A percentile compares a stretch with the other conserved stretches of the same genome.
Conservation (phyloP, 2,113 vertebrate genomes). For the Crotalus tigris region DNA sequence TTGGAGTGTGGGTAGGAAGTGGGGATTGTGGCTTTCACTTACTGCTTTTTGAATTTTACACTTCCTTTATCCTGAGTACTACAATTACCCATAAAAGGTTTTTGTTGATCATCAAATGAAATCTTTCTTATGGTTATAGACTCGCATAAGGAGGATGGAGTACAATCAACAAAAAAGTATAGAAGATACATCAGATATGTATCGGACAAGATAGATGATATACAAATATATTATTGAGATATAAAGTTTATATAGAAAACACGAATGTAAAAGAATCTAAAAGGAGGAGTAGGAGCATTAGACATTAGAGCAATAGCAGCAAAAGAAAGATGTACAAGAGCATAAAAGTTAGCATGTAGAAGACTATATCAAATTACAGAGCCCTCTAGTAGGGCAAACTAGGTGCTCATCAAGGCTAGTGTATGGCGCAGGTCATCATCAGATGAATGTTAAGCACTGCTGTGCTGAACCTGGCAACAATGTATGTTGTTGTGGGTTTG, state of each 20-base stretch:
- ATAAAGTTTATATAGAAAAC: background rate
- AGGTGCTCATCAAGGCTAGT: background rate
- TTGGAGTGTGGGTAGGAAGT: background rate
- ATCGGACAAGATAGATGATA: background rate
- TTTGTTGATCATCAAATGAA: background rate
- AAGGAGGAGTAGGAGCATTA: background rate
- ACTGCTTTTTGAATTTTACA: background rate
- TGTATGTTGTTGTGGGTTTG: background rate
- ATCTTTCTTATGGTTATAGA: background rate
- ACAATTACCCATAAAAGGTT: background rate
- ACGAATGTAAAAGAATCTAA: background rate
- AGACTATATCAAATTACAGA: background rate
- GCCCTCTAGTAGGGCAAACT: background rate
- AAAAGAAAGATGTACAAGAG: background rate
- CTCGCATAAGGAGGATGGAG: background rate
- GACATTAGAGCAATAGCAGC: background rate
- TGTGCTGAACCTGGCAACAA: background rate
- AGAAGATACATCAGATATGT: background rate
- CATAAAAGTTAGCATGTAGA: background rate
- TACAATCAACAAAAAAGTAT: background rate
- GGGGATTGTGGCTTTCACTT: background rate
- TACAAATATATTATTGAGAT: background rate
- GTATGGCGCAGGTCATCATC: background rate
- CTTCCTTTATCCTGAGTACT: background rate
- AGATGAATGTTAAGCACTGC: background rate